Conservation (phyloP, 2,888 invertebrate genomes). For the Apocheima hispidaria region DNA sequence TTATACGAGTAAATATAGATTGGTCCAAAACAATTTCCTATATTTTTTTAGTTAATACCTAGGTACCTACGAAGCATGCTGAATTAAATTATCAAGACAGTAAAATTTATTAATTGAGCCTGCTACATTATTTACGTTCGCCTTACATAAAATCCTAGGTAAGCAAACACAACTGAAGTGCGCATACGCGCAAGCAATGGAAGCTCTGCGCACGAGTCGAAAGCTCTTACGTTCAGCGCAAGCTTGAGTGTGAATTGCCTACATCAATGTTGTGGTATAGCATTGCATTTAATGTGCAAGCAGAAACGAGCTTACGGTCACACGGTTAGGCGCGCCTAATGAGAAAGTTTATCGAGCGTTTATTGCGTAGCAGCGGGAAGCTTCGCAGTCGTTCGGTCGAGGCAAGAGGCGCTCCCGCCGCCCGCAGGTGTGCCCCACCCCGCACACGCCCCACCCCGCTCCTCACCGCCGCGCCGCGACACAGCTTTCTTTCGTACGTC, state of each 20-base stretch:
- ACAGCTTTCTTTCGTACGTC: conserved; percentile 62
- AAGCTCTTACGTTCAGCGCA: conserved; percentile 50
- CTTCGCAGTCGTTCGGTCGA: conserved; percentile 71
- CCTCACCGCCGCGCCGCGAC: conserved; percentile 63
- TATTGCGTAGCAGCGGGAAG: conserved; percentile 85
- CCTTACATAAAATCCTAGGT: no score
- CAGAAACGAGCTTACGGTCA: conserved; percentile 83
- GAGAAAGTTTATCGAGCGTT: conserved; percentile 86
- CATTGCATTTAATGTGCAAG: conserved; percentile 75
- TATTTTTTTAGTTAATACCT: no score
- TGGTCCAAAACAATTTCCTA: no score
- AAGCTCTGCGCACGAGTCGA: conserved; percentile 57
- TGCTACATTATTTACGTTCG: no score
- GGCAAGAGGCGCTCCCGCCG: conserved; percentile 71
- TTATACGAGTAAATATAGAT: no score
- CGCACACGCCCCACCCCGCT: conserved; percentile 56
- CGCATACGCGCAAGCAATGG: conserved; percentile 50
- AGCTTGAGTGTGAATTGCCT: conserved; percentile 67
- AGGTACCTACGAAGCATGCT: no score
- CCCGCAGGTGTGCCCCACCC: conserved; percentile 77
- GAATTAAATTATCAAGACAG: no score
- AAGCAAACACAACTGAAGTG: no score
- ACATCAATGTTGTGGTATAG: conserved; percentile 72
- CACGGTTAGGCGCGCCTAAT: conserved; percentile 85
- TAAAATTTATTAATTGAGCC: no score